These are phyloP conservation scores for Prionace glauca DNA, from an alignment of 2,797 vertebrate genomes.

Conservation along the genomic window DNA sequence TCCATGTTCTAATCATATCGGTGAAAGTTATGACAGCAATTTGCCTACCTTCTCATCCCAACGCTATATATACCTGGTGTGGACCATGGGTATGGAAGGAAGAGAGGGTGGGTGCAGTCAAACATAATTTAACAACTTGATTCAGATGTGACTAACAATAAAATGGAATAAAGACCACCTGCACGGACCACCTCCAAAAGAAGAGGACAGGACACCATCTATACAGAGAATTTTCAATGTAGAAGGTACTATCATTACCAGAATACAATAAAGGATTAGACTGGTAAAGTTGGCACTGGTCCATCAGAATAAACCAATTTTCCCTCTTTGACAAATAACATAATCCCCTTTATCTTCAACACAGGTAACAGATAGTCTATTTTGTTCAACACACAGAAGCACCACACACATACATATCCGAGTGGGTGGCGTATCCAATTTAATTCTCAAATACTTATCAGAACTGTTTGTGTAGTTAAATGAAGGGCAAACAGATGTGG, in stretches of 20 bases:
- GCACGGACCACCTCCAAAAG: not conserved
- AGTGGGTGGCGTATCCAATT: not conserved
- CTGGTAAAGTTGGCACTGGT: not conserved
- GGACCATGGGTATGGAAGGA: not conserved
- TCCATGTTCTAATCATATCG: not conserved
- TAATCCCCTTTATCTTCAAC: not conserved
- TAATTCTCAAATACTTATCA: not conserved
- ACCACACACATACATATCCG: not conserved
- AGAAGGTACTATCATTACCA: too few relatives aligned
- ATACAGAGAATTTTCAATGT: not conserved
- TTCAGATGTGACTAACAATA: not conserved
- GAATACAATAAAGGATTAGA: not conserved
- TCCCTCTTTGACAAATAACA: not conserved
- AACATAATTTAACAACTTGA: not conserved
- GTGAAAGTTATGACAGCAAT: not conserved
- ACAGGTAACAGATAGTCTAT: not conserved
- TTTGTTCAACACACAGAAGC: not conserved
- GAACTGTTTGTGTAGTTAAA: not conserved
- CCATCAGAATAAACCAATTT: not conserved
- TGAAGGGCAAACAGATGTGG: not conserved
- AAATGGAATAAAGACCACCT: not conserved
- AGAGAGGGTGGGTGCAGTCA: not conserved
- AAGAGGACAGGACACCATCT: not conserved
- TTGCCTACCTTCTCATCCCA: not conserved
- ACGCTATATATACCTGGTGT: not conserved